Conservation (phyloP, 2,113 vertebrate species). For the Microcebus griseorufus region DNA sequence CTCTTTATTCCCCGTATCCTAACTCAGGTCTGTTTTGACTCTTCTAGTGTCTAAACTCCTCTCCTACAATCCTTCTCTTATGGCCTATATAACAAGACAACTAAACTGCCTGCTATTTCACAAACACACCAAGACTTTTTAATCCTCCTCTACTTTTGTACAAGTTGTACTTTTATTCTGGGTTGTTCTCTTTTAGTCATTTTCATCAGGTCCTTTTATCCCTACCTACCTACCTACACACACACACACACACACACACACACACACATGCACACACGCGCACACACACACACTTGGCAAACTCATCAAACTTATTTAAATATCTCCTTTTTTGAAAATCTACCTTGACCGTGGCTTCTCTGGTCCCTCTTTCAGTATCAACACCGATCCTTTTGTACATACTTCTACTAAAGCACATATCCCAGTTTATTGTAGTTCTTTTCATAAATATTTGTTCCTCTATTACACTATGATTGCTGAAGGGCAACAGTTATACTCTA, state of each 20-base stretch:
- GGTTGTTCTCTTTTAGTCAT: background rate
- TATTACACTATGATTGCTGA: background rate
- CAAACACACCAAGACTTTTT: background rate
- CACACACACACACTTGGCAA: background rate
- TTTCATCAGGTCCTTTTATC: background rate
- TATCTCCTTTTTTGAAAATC: background rate
- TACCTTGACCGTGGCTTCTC: background rate
- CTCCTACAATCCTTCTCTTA: background rate
- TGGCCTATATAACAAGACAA: rapidly evolving
- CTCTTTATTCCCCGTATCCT: background rate
- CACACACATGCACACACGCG: background rate
- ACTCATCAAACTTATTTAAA: background rate
- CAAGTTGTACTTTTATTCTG: background rate
- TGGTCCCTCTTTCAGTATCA: background rate
- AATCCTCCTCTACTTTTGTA: background rate
- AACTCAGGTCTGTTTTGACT: background rate
- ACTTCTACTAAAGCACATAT: background rate
- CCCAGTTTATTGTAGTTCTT: background rate
- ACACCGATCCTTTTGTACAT: background rate
- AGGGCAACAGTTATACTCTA: background rate
- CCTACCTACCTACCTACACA: background rate
- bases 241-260: background rate
- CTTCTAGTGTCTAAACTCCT: background rate
- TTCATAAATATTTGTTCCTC: background rate
- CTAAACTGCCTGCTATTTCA: background rate